These are phyloP conservation scores for Dolichoris vasculosae DNA, from an alignment of 1,140 invertebrate genomes.

Conservation along the genomic window DNA sequence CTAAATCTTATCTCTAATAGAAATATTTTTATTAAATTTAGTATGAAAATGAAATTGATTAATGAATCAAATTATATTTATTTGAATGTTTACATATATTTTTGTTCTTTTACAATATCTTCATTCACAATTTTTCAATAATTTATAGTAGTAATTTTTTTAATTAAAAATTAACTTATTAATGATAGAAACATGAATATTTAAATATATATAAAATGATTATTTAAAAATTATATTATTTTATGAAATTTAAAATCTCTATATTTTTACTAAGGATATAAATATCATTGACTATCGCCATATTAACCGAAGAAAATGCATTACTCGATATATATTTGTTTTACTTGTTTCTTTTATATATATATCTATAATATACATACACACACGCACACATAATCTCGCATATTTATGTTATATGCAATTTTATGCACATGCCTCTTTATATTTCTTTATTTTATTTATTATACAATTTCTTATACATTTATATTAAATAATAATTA, in stretches of 20 bases:
- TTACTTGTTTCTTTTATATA: slow-evolving; percentile 28
- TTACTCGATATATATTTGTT: slow-evolving; percentile 17
- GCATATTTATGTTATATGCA: slow-evolving; percentile 43
- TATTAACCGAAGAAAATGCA: background rate
- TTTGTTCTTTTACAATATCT: background rate
- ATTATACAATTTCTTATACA: slow-evolving; percentile 25
- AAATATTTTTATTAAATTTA: slow-evolving; percentile 45
- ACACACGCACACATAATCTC: slow-evolving; percentile 34
- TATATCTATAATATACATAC: slow-evolving; percentile 37
- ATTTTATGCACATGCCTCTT: slow-evolving; percentile 48
- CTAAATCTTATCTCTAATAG: slow-evolving; percentile 32
- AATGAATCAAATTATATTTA: background rate
- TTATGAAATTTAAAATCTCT: slow-evolving; percentile 23
- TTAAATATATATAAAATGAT: background rate
- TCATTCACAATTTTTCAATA: background rate
- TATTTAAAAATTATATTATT: background rate
- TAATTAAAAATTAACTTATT: too few species aligned
- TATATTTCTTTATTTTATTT: slow-evolving; percentile 40
- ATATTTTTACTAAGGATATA: slow-evolving; percentile 13
- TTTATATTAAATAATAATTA: background rate
- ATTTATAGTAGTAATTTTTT: too few species aligned
- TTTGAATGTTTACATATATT: background rate
- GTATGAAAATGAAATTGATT: background rate
- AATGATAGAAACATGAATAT: background rate
- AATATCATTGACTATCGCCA: background rate